Evolutionary conservation across 2,113 vertebrate genomes (phyloP).

Genomic region (Ictalurus punctatus): DNA sequence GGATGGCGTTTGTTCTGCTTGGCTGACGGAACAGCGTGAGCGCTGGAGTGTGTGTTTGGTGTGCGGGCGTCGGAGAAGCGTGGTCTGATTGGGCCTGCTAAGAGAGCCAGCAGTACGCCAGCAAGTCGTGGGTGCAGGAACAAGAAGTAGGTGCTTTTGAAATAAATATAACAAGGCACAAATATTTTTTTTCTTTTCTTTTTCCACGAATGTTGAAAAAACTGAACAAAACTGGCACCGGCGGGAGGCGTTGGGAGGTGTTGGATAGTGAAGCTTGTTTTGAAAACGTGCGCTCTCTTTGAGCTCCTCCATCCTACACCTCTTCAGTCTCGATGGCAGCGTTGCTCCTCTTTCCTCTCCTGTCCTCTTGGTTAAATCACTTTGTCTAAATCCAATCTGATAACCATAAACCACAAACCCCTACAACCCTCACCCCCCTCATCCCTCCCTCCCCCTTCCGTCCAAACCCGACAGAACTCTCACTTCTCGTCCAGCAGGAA

Average conservation of each 20-base stretch:
- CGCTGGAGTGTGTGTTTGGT: conserved; percentile 41
- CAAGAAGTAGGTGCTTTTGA: conserved; percentile 57
- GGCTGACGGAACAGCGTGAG: conserved; percentile 36
- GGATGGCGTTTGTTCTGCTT: conserved; percentile 37
- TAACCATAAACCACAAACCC: conserved; percentile 15
- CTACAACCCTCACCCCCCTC: conserved; percentile 20
- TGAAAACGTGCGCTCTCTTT: conserved; percentile 73
- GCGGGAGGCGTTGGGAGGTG: conserved; percentile 77
- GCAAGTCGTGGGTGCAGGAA: conserved; percentile 48
- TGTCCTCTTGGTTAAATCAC: conserved; percentile 20
- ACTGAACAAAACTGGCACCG: conserved; percentile 87
- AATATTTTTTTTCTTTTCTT: conserved; percentile 59
- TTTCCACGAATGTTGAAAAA: conserved; percentile 76
- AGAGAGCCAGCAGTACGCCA: conserved; percentile 60
- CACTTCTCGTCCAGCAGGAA: conserved; percentile 47
- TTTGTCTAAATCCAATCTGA: conserved; percentile 36
- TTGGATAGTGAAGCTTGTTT: conserved; percentile 84
- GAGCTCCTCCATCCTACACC: conserved; percentile 77
- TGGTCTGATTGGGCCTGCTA: conserved; percentile 57
- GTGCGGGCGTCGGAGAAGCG: conserved; percentile 37
- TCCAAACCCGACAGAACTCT: conserved; percentile 38
- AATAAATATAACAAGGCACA: conserved; percentile 96
- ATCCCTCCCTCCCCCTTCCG: conserved; percentile 25
- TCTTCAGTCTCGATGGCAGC: conserved; percentile 60
- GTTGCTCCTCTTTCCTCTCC: conserved; percentile 11